Conservation (phyloP, 2,797 vertebrate species). For the Xenops minutus region DNA sequence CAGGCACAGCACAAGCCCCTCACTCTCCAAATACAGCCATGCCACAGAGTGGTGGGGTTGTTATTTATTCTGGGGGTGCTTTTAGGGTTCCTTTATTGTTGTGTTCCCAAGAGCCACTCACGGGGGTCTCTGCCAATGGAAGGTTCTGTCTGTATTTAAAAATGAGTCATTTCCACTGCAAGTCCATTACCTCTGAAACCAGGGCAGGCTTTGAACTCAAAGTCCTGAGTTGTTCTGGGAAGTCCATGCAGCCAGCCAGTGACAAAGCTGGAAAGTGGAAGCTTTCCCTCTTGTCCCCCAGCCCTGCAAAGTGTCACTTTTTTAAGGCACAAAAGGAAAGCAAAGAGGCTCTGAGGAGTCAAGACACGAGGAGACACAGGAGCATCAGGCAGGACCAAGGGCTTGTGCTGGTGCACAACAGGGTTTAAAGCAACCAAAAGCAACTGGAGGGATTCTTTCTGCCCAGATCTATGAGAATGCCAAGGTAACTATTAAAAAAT, state of each 20-base stretch:
- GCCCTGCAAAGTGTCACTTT: not conserved
- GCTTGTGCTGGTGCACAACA: not conserved
- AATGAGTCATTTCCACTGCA: not conserved
- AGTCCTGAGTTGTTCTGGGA: not conserved
- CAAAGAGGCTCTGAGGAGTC: not conserved
- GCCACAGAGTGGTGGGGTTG: fast-evolving
- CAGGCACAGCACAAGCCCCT: not conserved
- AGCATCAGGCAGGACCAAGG: not conserved
- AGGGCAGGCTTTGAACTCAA: not conserved
- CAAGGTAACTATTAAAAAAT: not conserved
- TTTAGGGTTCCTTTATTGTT: not conserved
- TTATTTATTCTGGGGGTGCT: not conserved
- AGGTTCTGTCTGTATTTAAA: not conserved
- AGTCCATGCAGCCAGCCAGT: fast-evolving
- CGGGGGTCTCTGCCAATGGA: not conserved
- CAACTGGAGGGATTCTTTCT: not conserved
- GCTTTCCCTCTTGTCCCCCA: no score
- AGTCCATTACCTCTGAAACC: not conserved
- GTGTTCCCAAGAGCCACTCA: not conserved
- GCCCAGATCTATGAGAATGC: not conserved
- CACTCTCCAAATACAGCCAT: not conserved
- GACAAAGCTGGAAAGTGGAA: not conserved
- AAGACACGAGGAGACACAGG: not conserved
- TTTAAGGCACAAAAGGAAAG: not conserved
- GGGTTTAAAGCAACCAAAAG: not conserved